phyloP scores from a whole-genome alignment of 2,888 invertebrate species.

The Cancer borealis region DNA sequence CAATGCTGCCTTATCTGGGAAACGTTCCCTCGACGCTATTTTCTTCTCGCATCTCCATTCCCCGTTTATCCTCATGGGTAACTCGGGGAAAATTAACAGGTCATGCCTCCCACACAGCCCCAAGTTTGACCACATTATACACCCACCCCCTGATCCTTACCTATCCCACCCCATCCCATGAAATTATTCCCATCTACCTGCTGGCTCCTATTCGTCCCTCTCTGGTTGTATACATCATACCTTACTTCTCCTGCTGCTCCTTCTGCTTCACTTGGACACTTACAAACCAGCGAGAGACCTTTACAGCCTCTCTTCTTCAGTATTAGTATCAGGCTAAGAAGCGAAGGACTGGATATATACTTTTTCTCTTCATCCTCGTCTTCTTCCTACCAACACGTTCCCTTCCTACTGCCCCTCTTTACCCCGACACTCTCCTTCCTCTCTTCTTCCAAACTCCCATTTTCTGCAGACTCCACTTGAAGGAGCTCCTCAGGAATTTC shows the following conservation, averaged over 20 bases:
- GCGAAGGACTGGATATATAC: background rate
- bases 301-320: background rate
- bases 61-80: background rate
- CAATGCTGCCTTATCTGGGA: background rate
- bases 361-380: background rate
- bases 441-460: background rate
- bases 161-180: background rate
- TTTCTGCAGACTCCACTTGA: conserved; percentile 20
- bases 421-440: background rate
- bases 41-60: background rate
- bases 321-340: background rate
- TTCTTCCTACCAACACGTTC: background rate
- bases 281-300: background rate
- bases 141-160: background rate
- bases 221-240: background rate
- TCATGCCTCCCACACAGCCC: background rate
- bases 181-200: background rate
- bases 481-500: background rate
- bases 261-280: background rate
- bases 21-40: background rate
- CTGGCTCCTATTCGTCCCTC: background rate
- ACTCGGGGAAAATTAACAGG: background rate
- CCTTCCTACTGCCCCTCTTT: background rate
- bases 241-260: background rate
- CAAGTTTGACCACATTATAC: background rate